phyloP scores from a whole-genome alignment of 2,797 vertebrate species.

The Galagoides demidoff region DNA sequence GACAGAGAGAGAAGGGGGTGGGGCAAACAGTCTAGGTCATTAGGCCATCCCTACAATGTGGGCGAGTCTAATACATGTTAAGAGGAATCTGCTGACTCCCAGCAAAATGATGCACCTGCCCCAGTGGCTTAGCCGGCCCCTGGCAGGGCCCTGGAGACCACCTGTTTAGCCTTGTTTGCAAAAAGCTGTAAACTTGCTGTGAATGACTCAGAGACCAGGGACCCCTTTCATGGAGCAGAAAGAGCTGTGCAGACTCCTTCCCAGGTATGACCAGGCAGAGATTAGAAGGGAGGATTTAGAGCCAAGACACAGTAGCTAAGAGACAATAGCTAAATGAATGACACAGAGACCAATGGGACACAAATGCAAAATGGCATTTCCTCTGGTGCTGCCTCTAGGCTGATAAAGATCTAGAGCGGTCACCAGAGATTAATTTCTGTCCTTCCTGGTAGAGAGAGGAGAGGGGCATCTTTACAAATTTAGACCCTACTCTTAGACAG shows the following conservation, averaged over 20 bases:
- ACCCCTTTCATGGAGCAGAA: not conserved
- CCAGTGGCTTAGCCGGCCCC: constrained; percentile 71
- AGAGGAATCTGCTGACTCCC: constrained; percentile 65
- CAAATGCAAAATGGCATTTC: constrained; percentile 71
- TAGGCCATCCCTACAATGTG: constrained; percentile 5
- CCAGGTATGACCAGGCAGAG: not conserved
- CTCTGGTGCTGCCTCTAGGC: not conserved
- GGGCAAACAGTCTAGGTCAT: constrained; percentile 65
- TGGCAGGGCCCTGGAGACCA: constrained; percentile 74
- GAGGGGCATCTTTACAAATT: not conserved
- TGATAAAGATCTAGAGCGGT: not conserved
- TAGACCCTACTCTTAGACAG: not conserved
- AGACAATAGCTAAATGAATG: not conserved
- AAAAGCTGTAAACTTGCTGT: not conserved
- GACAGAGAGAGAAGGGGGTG: not conserved
- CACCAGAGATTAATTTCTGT: not conserved
- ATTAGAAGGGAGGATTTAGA: not conserved
- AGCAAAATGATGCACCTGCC: constrained; percentile 27
- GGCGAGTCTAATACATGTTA: constrained; percentile 66
- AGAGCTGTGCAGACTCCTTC: not conserved
- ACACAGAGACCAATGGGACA: not conserved
- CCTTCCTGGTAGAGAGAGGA: not conserved
- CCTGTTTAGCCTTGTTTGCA: constrained; percentile 37
- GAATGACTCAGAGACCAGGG: not conserved
- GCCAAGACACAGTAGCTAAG: not conserved